Evolutionary conservation across 35 echinoderm and acorn worm genomes (phyloP).

Genomic region (Nesometra sesokonis): DNA sequence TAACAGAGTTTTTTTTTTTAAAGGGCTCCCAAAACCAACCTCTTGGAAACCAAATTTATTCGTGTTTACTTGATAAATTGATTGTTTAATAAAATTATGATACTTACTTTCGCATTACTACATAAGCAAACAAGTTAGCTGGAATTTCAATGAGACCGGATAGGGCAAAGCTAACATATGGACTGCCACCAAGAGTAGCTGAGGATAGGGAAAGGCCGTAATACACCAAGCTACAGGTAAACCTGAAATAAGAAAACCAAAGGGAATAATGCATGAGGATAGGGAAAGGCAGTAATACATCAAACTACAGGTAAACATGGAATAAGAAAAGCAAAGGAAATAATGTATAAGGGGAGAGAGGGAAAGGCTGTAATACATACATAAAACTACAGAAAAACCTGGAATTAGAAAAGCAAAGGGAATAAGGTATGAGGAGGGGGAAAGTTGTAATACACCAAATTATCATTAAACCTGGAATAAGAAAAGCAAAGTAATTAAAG

Average conservation of each 20-base stretch:
- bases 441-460: no score
- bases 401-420: background rate
- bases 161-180: slow-evolving; percentile 71
- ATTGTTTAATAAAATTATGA: no score
- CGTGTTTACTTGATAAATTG: no score
- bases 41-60: no score
- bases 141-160: slow-evolving; percentile 82
- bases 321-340: background rate
- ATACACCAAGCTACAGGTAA: slow-evolving; percentile 78
- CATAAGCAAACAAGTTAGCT: slow-evolving; percentile 41
- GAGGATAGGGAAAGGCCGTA: slow-evolving; percentile 79
- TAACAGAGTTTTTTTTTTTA: no score
- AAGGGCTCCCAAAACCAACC: no score
- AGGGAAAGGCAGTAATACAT: slow-evolving; percentile 82
- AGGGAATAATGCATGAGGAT: slow-evolving; percentile 16
- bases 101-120: slow-evolving; percentile 57
- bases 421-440: no score
- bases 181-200: slow-evolving; percentile 55
- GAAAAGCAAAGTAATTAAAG: no score
- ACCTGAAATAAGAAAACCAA: slow-evolving; percentile 28
- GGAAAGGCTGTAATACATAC: slow-evolving; percentile 73
- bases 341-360: slow-evolving; percentile 47
- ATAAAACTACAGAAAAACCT: slow-evolving; percentile 79
- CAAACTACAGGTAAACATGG: slow-evolving; percentile 69
- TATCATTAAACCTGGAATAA: no score